Conservation (phyloP, 53 echinoderm and acorn worm genomes). For the Paelopatides confundens region DNA sequence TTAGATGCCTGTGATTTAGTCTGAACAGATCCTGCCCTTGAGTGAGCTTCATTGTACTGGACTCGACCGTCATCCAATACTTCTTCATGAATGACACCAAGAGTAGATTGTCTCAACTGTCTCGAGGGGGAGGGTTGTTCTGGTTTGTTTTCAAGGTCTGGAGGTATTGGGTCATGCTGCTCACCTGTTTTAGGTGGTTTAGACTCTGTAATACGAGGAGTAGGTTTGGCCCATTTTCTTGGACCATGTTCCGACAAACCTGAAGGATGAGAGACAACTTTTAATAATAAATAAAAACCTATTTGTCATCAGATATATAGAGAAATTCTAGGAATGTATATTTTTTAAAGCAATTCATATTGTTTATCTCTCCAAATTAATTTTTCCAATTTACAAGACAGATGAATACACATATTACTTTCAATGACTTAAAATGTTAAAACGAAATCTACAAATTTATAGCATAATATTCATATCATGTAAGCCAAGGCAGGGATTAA, state of each 20-base stretch:
- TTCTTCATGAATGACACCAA: slow-evolving; percentile 40
- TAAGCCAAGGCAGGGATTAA: no score
- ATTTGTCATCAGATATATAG: no score
- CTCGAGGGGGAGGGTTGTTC: background rate
- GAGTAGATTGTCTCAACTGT: slow-evolving; percentile 56
- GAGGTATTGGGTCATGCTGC: slow-evolving; percentile 1
- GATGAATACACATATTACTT: no score
- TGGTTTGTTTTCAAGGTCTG: slow-evolving; percentile 44
- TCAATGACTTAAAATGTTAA: no score
- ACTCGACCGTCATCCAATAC: background rate
- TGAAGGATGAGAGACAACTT: slow-evolving; percentile 44
- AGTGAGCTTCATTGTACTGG: background rate
- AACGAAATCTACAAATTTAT: no score
- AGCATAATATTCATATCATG: background rate
- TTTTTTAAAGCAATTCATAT: no score
- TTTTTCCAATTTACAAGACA: no score
- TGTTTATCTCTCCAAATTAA: no score
- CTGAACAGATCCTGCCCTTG: background rate
- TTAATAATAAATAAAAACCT: no score
- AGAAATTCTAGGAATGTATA: background rate
- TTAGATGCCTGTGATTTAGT: slow-evolving; percentile 2
- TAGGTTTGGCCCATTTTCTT: slow-evolving; percentile 77
- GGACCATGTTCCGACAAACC: slow-evolving; percentile 77
- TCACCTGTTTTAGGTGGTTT: slow-evolving; percentile 13
- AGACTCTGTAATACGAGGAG: slow-evolving; percentile 4